These are phyloP conservation scores for Drosophila parthenogenetica DNA, from an alignment of 2,888 invertebrate genomes.

Conservation along the genomic window DNA sequence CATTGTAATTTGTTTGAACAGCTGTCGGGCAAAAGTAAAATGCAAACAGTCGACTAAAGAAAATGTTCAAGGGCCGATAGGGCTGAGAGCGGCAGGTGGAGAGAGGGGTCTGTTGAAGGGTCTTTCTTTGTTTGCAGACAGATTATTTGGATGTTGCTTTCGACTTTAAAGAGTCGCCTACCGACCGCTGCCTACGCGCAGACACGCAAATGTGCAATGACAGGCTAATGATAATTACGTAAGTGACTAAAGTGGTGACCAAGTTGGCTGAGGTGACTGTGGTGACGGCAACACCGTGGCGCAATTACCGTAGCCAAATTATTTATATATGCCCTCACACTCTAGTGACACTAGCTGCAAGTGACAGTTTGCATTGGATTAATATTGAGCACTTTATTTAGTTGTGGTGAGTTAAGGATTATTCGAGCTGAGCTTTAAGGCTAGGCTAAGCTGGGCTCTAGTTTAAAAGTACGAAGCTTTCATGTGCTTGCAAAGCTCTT, in stretches of 20 bases:
- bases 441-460: no score
- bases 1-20: slow-evolving; percentile 79
- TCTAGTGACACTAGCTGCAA: slow-evolving; percentile 37
- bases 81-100: slow-evolving; percentile 10
- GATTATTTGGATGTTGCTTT: slow-evolving; percentile 52
- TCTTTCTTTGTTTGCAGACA: slow-evolving; percentile 53
- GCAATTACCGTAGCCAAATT: slow-evolving; percentile 19
- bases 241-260: slow-evolving; percentile 22
- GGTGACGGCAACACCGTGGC: slow-evolving; percentile 41
- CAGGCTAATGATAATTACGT: slow-evolving; percentile 67
- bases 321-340: slow-evolving; percentile 15
- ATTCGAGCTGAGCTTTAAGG: not conserved
- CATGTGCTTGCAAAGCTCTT: not conserved
- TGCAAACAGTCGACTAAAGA: slow-evolving; percentile 39
- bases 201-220: slow-evolving; percentile 71
- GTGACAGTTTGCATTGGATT: not conserved
- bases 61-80: not conserved
- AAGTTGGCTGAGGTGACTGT: not conserved
- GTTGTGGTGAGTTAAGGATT: not conserved
- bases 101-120: not conserved
- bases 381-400: not conserved
- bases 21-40: slow-evolving; percentile 60
- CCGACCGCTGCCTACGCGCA: slow-evolving; percentile 37
- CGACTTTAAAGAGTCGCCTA: slow-evolving; percentile 50
- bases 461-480: not conserved